Evolutionary conservation across 2,113 vertebrate species (phyloP).

Genomic region (Ceyx melanurus): DNA sequence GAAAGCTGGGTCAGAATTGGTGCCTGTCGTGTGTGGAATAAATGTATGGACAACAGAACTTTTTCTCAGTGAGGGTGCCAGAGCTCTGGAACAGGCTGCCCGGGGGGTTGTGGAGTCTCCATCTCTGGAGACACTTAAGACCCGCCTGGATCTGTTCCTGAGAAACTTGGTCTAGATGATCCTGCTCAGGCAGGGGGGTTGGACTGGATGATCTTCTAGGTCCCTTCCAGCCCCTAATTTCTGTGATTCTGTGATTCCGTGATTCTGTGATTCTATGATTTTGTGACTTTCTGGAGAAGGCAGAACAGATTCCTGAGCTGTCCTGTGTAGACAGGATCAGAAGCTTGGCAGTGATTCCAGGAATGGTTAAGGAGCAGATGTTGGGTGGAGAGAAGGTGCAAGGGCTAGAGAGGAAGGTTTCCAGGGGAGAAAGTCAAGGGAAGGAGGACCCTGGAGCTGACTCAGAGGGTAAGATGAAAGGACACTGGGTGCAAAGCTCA

Average conservation of each 20-base stretch:
- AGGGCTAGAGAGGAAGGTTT: neutral
- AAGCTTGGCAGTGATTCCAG: neutral
- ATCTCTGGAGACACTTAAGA: too few relatives aligned
- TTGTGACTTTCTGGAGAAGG: neutral
- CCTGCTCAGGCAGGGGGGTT: too few relatives aligned
- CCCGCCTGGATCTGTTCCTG: too few relatives aligned
- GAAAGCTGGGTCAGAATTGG: neutral
- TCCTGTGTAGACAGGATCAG: accelerated
- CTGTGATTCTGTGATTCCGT: too few relatives aligned
- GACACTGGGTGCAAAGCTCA: neutral
- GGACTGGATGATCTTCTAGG: too few relatives aligned
- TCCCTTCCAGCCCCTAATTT: too few relatives aligned
- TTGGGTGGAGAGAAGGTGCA: neutral
- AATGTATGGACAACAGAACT: neutral
- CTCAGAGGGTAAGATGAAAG: accelerated
- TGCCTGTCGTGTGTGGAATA: neutral
- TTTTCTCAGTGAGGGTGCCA: too few relatives aligned
- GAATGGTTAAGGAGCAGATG: neutral
- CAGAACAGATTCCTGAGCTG: accelerated
- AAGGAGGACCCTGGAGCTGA: neutral
- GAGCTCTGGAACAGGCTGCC: too few relatives aligned
- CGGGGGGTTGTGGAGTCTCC: too few relatives aligned
- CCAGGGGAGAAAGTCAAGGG: neutral
- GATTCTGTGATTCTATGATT: too few relatives aligned
- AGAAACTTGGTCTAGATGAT: too few relatives aligned